Evolutionary conservation across 2,797 vertebrate species (phyloP).

Genomic region (Platyrinchus mystaceus): DNA sequence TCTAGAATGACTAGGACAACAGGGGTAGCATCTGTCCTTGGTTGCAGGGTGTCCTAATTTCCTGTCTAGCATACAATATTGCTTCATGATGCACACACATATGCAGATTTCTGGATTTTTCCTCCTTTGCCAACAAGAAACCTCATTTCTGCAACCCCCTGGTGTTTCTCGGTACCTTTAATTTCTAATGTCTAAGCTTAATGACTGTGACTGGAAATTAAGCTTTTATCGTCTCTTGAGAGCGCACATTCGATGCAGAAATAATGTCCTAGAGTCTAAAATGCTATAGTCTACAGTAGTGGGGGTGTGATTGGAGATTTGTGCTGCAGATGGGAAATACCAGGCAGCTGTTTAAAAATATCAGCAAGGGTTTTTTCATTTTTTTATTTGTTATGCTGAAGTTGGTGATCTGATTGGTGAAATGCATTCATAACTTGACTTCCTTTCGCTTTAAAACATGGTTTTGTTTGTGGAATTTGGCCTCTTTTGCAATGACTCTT

Average conservation of each 20-base stretch:
- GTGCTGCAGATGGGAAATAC: background rate
- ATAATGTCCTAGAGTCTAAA: background rate
- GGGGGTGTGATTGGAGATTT: background rate
- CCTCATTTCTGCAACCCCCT: background rate
- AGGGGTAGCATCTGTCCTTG: constrained; percentile 27
- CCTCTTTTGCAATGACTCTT: background rate
- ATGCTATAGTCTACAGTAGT: background rate
- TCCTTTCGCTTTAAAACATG: background rate
- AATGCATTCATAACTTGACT: background rate
- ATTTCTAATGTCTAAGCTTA: constrained; percentile 7
- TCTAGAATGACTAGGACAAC: constrained; percentile 58
- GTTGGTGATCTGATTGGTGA: background rate
- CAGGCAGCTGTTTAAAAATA: background rate
- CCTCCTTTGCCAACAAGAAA: background rate
- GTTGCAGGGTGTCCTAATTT: background rate
- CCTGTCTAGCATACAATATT: background rate
- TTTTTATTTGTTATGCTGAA: background rate
- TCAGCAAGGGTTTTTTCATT: background rate
- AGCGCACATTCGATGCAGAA: background rate
- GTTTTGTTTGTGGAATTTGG: background rate
- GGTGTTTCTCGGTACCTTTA: background rate
- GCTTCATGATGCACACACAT: background rate
- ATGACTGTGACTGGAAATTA: constrained; percentile 19
- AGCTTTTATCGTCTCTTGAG: background rate
- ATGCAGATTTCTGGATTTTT: constrained; percentile 9